Evolutionary conservation across 2,888 invertebrate genomes (phyloP).

Genomic region (Metopia argyrocephala): DNA sequence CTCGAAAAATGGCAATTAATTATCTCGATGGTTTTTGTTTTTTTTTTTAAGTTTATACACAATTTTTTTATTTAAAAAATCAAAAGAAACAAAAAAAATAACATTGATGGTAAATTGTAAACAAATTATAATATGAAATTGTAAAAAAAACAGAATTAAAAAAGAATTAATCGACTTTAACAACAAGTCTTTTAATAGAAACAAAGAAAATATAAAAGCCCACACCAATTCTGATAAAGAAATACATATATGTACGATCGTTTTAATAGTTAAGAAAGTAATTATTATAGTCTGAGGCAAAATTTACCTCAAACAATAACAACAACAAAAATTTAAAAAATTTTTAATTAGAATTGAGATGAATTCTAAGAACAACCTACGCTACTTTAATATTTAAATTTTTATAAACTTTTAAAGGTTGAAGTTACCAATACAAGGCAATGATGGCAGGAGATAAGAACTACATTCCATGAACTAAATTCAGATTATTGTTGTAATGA

Average conservation of each 20-base stretch:
- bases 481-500: no score
- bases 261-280: slow-evolving; percentile 22
- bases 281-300: slow-evolving; percentile 12
- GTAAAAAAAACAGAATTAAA: no score
- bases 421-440: no score
- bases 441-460: no score
- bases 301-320: background rate
- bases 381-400: background rate
- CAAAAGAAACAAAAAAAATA: background rate
- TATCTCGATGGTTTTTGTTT: background rate
- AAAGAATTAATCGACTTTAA: no score
- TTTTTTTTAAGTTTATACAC: background rate
- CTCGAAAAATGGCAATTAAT: background rate
- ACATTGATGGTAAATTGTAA: background rate
- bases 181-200: no score
- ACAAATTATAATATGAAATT: background rate
- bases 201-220: slow-evolving; percentile 10
- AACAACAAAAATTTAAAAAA: slow-evolving; percentile 9
- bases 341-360: slow-evolving; percentile 30
- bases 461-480: no score
- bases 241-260: background rate
- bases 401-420: background rate
- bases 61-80: background rate
- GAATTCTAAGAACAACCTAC: slow-evolving; percentile 56
- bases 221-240: slow-evolving; percentile 10